Evolutionary conservation across 2,888 invertebrate genomes (phyloP).

Genomic region (Xanthorhoe designata): DNA sequence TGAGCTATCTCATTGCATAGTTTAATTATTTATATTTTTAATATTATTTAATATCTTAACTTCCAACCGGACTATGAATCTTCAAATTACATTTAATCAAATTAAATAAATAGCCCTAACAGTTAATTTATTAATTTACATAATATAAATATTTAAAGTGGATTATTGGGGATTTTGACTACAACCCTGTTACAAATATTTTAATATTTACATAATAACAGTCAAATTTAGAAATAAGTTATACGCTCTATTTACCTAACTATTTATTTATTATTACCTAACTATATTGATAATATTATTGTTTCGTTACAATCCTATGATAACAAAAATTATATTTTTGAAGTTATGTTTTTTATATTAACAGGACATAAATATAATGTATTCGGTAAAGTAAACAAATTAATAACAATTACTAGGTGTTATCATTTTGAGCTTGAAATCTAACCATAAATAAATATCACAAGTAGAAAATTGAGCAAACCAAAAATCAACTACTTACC

Average conservation of each 20-base stretch:
- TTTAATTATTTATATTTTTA: too few species aligned
- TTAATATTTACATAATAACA: conserved; percentile 41
- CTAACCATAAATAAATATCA: conserved; percentile 24
- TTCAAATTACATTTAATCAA: too few species aligned
- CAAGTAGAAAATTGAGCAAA: conserved; percentile 44
- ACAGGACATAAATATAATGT: background rate
- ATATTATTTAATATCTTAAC: too few species aligned
- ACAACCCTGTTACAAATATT: conserved; percentile 61
- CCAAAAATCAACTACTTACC: background rate
- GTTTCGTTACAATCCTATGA: conserved; percentile 50
- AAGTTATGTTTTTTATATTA: background rate
- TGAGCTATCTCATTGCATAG: too few species aligned
- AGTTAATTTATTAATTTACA: too few species aligned
- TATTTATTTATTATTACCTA: background rate
- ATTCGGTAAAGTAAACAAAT: background rate
- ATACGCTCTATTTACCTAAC: background rate
- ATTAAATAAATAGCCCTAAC: too few species aligned
- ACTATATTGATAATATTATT: conserved; percentile 45
- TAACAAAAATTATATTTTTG: background rate
- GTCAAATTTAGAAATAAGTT: conserved; percentile 36
- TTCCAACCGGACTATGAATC: too few species aligned
- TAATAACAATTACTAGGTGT: background rate
- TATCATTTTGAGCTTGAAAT: conserved; percentile 41
- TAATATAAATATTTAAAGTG: too few species aligned
- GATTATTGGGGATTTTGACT: conserved; percentile 53